Conservation (phyloP, 2,888 invertebrate genomes). For the Torymus tubicola region DNA sequence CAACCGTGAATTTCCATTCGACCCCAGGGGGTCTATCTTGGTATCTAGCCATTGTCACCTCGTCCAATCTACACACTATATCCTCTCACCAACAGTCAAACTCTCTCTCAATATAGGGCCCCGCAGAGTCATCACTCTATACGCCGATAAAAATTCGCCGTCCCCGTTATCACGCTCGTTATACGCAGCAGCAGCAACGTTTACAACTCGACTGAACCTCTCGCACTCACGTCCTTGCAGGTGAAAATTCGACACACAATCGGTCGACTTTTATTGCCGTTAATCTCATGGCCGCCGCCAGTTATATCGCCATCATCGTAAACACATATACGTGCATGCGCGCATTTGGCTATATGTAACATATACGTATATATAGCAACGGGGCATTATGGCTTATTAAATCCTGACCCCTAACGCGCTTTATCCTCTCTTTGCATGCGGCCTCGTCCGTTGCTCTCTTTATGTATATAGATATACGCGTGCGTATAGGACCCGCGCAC, state of each 20-base stretch:
- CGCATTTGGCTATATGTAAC: too few relatives aligned
- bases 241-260: neutral
- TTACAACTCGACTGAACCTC: constrained; percentile 40
- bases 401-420: constrained; percentile 26
- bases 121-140: neutral
- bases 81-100: neutral
- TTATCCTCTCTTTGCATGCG: too few relatives aligned
- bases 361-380: neutral
- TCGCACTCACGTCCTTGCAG: too few relatives aligned
- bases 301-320: constrained; percentile 53
- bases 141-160: constrained; percentile 52
- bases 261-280: constrained; percentile 51
- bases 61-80: too few relatives aligned
- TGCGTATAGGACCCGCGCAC: too few relatives aligned
- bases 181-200: constrained; percentile 23
- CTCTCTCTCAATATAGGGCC: neutral
- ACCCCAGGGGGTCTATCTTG: too few relatives aligned
- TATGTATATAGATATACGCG: neutral
- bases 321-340: constrained; percentile 1
- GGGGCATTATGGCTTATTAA: constrained; percentile 50
- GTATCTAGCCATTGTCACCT: too few relatives aligned
- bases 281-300: constrained; percentile 45
- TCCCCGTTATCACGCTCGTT: constrained; percentile 25
- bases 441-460: too few relatives aligned
- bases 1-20: too few relatives aligned